These are phyloP conservation scores for Neodon shergylaensis DNA, from an alignment of 2,113 vertebrate species.

Conservation along the genomic window DNA sequence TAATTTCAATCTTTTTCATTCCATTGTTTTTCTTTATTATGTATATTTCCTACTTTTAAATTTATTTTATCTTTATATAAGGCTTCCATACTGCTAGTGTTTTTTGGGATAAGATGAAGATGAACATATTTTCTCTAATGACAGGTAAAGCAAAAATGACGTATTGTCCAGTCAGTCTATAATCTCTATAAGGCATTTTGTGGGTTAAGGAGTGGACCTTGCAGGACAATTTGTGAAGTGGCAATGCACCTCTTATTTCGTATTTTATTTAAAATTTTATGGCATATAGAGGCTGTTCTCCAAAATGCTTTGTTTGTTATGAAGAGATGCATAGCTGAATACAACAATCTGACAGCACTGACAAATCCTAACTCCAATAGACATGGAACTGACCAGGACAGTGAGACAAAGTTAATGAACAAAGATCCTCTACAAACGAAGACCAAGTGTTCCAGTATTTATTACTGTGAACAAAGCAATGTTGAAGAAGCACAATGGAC, in stretches of 20 bases:
- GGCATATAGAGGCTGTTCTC: background rate
- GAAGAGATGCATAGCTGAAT: conserved; percentile 14
- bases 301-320: conserved; percentile 31
- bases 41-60: conserved; percentile 33
- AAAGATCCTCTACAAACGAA: conserved; percentile 11
- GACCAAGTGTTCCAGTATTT: background rate
- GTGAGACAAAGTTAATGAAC: conserved; percentile 9
- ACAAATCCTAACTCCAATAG: conserved; percentile 13
- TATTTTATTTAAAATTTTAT: conserved; percentile 51
- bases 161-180: background rate
- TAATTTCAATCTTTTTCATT: background rate
- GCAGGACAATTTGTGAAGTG: background rate
- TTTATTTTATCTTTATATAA: conserved; percentile 43
- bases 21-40: conserved; percentile 8
- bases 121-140: background rate
- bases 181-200: background rate
- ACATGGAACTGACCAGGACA: conserved; percentile 9
- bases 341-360: background rate
- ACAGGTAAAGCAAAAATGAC: background rate
- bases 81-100: background rate
- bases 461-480: background rate
- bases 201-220: background rate
- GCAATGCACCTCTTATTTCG: background rate
- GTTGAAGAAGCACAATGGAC: background rate
- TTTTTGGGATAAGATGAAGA: conserved; percentile 2